phyloP scores from a whole-genome alignment of 2,797 vertebrate species.

The Phataginus tricuspis region DNA sequence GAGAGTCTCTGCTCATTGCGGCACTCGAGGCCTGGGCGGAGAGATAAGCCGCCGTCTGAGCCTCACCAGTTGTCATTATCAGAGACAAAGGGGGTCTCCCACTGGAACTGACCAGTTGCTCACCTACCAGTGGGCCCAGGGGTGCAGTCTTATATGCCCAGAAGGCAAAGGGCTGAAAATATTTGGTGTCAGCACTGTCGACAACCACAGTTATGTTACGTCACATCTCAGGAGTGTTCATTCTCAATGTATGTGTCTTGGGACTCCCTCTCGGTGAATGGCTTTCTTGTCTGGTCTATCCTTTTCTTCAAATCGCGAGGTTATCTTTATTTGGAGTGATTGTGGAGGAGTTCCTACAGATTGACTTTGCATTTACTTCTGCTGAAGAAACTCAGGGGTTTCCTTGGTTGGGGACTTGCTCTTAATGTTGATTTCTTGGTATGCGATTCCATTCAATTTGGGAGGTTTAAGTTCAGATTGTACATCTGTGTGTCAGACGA shows the following conservation, averaged over 20 bases:
- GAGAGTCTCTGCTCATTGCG: background rate
- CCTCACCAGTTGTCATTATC: background rate
- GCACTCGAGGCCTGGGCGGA: background rate
- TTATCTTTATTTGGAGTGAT: background rate
- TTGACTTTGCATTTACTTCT: conserved; percentile 18
- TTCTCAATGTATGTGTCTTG: background rate
- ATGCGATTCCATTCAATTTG: background rate
- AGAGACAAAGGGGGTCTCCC: background rate
- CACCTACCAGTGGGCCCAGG: no score
- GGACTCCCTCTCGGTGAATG: background rate
- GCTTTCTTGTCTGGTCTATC: background rate
- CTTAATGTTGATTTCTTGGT: conserved; percentile 24
- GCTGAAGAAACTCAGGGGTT: background rate
- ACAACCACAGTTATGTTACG: background rate
- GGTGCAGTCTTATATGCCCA: background rate
- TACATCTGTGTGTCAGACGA: background rate
- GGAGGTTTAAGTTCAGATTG: background rate
- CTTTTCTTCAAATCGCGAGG: background rate
- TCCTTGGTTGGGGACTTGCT: background rate
- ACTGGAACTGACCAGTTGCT: background rate
- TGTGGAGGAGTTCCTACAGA: background rate
- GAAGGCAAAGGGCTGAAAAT: background rate
- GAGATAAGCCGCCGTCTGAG: background rate
- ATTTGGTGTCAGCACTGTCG: background rate
- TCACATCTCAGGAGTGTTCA: background rate